Evolutionary conservation across 2,113 vertebrate genomes (phyloP), one percentile per base, ranked within the genome.

Genomic region (Aegithalos caudatus): DNA sequence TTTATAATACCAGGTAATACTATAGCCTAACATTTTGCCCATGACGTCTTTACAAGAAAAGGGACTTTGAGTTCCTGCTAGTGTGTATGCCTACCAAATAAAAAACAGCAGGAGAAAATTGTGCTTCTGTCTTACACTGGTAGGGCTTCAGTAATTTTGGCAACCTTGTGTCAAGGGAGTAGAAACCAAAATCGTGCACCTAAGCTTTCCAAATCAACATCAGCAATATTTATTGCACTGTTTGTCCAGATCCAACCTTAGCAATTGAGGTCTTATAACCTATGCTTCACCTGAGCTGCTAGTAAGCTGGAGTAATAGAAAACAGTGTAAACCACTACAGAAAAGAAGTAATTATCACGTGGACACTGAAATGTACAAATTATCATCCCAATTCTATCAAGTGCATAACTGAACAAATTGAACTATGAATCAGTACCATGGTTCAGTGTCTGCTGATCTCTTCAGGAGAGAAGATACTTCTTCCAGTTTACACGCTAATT

Each of bases 1-100:
- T 95, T 96, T 92, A 70, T 79, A 92, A 80, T 85, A 48, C 57
- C 81, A 54, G 78, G 95, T 95, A 95, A 95, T 77, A 85, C 66
- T 89, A 95, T 95, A 95, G 83, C 93, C 86, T 96, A 87, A 95
- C 84, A 95, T 91, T 95, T 88, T 92, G 81, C 89, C 58, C 53
- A 40, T 89, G 92, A 83, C 35, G 85, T 96, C 87, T 95, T 90
- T 64, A 64, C 38, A 86, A 81, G 94, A 87, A 91, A 95, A 92
- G 73, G 94, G 69, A 95, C 87, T 95, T 87, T 14, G 86, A 86
- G 96, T 95, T 92, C 94, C 84, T 89, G 86, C 40, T 91, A 12
- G 58, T 47, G 20, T 1, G 0, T 81, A 31, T 81, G 31, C 60
- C 65, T 78, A 67, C 53, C 48, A 88, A 94, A 86, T 40, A 15